These are phyloP conservation scores for Galerucella pusilla DNA, from an alignment of 2,888 invertebrate species.

Conservation along the genomic window DNA sequence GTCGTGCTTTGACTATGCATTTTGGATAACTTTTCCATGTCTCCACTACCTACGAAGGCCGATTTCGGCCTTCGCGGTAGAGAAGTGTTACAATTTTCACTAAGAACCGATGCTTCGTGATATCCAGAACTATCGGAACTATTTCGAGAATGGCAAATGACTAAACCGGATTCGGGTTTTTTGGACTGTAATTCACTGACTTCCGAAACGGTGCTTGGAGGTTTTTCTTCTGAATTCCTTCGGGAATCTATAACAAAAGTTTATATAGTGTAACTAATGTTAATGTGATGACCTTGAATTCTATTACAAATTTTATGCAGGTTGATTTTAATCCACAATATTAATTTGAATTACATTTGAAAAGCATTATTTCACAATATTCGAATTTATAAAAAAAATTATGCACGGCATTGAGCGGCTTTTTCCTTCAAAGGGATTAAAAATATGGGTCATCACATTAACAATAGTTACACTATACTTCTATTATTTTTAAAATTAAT, in stretches of 20 bases:
- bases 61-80: constrained; percentile 61
- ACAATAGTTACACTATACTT: too few relatives aligned
- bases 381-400: too few relatives aligned
- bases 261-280: too few relatives aligned
- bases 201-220: constrained; percentile 46
- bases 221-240: constrained; percentile 47
- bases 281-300: too few relatives aligned
- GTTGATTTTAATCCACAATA: too few relatives aligned
- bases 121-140: constrained; percentile 80
- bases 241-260: constrained; percentile 7
- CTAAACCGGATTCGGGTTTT: constrained; percentile 60
- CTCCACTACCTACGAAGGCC: constrained; percentile 51
- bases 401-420: too few relatives aligned
- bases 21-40: constrained; percentile 44
- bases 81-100: constrained; percentile 69
- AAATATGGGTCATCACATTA: too few relatives aligned
- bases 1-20: constrained; percentile 58
- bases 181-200: constrained; percentile 43
- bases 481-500: too few relatives aligned
- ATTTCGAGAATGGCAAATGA: constrained; percentile 75
- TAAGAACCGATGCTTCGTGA: constrained; percentile 75
- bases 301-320: too few relatives aligned
- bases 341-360: too few relatives aligned
- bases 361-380: too few relatives aligned
- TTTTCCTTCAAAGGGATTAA: too few relatives aligned